These are phyloP conservation scores for Galerucella pusilla DNA, from an alignment of 2,888 invertebrate genomes.

Conservation along the genomic window DNA sequence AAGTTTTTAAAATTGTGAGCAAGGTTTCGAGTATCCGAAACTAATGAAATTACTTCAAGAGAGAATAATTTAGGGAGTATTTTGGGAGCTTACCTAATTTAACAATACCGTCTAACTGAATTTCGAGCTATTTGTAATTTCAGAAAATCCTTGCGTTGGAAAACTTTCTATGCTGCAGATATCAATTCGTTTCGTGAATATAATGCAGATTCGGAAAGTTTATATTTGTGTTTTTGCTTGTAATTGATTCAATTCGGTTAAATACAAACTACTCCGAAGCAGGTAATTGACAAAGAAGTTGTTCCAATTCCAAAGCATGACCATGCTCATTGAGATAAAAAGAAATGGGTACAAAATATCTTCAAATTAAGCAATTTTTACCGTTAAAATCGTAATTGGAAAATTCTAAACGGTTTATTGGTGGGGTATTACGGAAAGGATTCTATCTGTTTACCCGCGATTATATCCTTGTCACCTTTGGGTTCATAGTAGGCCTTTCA, in stretches of 20 bases:
- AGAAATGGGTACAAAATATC: too few relatives aligned
- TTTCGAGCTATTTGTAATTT: slow-evolving; percentile 30
- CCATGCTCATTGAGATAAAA: too few relatives aligned
- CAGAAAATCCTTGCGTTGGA: slow-evolving; percentile 29
- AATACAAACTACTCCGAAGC: too few relatives aligned
- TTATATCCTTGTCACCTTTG: background rate
- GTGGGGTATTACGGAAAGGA: background rate
- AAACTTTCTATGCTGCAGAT: slow-evolving; percentile 47
- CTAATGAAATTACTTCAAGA: slow-evolving; percentile 30
- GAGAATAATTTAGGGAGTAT: slow-evolving; percentile 41
- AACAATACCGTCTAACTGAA: slow-evolving; percentile 38
- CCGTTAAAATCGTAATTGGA: background rate
- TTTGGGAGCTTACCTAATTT: slow-evolving; percentile 35
- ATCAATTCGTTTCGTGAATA: slow-evolving; percentile 49
- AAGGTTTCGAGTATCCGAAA: slow-evolving; percentile 18
- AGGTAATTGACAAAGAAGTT: too few relatives aligned
- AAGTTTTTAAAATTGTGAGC: slow-evolving; percentile 33
- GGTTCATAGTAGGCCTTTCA: slow-evolving; percentile 13
- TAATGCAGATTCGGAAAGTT: slow-evolving; percentile 55
- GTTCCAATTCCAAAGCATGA: too few relatives aligned
- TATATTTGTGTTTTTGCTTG: slow-evolving; percentile 38
- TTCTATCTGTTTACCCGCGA: background rate
- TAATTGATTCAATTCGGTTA: background rate
- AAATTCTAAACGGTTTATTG: background rate
- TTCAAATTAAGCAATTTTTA: background rate